phyloP scores from a whole-genome alignment of 1,140 invertebrate species.

The Pogonus chalceus region DNA sequence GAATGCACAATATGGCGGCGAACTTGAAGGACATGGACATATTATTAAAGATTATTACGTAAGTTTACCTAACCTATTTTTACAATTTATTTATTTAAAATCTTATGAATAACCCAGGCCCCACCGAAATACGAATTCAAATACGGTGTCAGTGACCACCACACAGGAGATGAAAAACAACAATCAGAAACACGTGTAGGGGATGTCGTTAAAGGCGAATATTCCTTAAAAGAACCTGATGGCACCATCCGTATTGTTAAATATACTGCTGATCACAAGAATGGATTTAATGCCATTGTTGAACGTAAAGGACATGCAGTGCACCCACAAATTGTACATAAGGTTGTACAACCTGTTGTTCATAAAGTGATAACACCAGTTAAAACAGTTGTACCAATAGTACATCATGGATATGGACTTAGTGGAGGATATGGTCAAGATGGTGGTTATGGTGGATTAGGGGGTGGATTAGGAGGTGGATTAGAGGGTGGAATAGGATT shows the following conservation, averaged over 20 bases:
- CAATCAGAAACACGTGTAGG: constrained; percentile 53
- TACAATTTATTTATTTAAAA: background rate
- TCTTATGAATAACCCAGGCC: constrained; percentile 24
- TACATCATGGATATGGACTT: background rate
- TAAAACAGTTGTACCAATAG: background rate
- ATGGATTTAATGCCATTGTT: constrained; percentile 53
- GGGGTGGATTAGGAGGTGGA: no score
- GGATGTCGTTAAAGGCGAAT: constrained; percentile 51
- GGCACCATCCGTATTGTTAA: constrained; percentile 50
- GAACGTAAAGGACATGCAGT: constrained; percentile 43
- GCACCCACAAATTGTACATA: constrained; percentile 24
- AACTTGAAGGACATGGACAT: background rate
- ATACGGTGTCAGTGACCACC: constrained; percentile 41
- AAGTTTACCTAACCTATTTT: no score
- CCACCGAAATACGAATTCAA: constrained; percentile 44
- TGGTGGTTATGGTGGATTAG: background rate
- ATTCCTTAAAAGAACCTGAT: constrained; percentile 55
- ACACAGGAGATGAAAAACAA: constrained; percentile 52
- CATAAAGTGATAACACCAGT: no score
- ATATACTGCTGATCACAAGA: constrained; percentile 48
- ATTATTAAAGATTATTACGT: background rate
- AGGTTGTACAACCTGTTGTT: no score
- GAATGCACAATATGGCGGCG: background rate
- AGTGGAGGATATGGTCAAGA: background rate
- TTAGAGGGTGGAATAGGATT: no score